Evolutionary conservation across 2,888 invertebrate genomes (phyloP).

Genomic region (Plagiodera versicolora): DNA sequence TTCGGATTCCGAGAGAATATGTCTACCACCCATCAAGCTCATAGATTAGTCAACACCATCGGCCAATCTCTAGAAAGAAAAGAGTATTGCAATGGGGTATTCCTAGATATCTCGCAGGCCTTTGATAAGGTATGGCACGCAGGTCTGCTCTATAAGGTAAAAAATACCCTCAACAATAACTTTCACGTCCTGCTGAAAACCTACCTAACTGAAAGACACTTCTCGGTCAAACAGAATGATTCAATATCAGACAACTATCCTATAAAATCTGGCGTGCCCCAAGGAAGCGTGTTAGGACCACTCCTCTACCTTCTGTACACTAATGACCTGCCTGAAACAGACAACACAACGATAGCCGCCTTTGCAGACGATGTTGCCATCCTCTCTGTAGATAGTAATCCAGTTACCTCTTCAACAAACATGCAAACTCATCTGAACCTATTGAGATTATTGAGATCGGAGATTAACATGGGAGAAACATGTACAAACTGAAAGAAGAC

Average conservation of each 20-base stretch:
- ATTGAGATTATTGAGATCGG: conserved; percentile 1
- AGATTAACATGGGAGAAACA: background rate
- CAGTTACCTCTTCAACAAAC: background rate
- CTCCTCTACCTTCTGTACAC: background rate
- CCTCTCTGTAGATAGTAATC: no score
- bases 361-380: no score
- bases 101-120: background rate
- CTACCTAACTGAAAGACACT: background rate
- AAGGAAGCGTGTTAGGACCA: no score
- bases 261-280: conserved; percentile 9
- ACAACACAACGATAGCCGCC: background rate
- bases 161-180: no score
- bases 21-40: no score
- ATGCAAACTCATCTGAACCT: no score
- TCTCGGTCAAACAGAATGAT: background rate
- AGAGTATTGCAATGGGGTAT: background rate
- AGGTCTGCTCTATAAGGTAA: background rate
- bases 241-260: no score
- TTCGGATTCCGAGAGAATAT: no score
- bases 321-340: background rate
- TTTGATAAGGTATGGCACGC: background rate
- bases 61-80: background rate
- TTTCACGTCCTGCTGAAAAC: no score
- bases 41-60: background rate
- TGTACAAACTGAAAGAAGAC: conserved; percentile 2